Conservation (phyloP, 1,140 invertebrate species). For the Lethocerus indicus region DNA sequence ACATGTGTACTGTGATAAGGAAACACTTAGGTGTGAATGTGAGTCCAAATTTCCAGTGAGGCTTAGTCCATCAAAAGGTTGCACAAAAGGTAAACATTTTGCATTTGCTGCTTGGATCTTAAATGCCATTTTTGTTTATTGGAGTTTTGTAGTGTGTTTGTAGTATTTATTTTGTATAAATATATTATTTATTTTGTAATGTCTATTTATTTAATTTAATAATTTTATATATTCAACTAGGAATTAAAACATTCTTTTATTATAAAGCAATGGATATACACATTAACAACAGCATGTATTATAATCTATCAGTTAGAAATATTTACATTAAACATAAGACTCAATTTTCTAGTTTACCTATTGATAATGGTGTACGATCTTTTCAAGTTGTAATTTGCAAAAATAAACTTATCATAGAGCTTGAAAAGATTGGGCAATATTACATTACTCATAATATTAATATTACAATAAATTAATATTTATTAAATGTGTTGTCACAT, state of each 20-base stretch:
- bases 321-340: too few relatives aligned
- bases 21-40: conserved; percentile 49
- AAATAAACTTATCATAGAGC: background rate
- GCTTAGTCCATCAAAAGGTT: conserved; percentile 51
- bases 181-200: background rate
- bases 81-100: conserved; percentile 52
- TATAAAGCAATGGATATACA: background rate
- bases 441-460: background rate
- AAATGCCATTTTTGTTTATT: background rate
- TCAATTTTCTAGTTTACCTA: too few relatives aligned
- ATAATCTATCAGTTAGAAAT: too few relatives aligned
- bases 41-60: conserved; percentile 58
- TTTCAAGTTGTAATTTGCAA: background rate
- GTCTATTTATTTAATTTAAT: background rate
- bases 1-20: conserved; percentile 56
- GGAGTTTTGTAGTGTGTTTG: background rate
- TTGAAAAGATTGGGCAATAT: background rate
- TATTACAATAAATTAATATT: background rate
- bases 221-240: background rate
- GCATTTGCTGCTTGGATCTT: background rate
- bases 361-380: too few relatives aligned
- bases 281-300: too few relatives aligned
- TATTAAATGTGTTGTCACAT: background rate
- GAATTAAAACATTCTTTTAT: background rate
- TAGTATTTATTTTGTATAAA: background rate